Percentiles rank a stretch among this genome's conserved stretches.
These are phyloP conservation scores for Salpingus planirostris DNA, from an alignment of 2,888 invertebrate species.

Conservation along the genomic window DNA sequence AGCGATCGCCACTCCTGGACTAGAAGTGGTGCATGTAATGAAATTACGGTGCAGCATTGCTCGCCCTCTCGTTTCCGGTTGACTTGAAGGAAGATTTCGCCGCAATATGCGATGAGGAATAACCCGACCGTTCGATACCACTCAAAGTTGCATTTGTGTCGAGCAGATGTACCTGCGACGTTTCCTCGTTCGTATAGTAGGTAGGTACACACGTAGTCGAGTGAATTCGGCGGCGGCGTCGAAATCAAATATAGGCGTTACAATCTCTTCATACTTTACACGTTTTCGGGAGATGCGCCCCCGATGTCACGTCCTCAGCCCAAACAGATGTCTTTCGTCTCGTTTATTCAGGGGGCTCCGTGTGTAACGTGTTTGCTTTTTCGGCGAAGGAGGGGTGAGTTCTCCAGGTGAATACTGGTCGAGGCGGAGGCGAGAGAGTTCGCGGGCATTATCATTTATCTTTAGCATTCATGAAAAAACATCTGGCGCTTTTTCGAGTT, in stretches of 20 bases:
- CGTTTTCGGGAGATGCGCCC: conserved; percentile 4
- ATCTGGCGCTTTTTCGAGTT: conserved; percentile 12
- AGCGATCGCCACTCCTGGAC: too few species aligned
- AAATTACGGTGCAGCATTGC: too few species aligned
- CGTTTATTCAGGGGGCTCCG: conserved; percentile 11
- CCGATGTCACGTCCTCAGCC: conserved; percentile 7
- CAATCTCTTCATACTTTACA: conserved; percentile 8
- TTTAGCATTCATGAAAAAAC: conserved; percentile 15
- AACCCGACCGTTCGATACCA: conserved; percentile 3
- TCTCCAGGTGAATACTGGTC: too few species aligned
- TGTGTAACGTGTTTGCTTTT: conserved; percentile 5
- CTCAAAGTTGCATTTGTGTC: conserved; percentile 7
- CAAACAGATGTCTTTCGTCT: conserved; percentile 11
- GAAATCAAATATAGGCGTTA: conserved; percentile 9
- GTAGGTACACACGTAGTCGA: conserved; percentile 4
- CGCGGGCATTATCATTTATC: conserved; percentile 13
- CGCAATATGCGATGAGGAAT: too few species aligned
- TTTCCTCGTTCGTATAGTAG: too few species aligned
- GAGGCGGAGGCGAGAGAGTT: conserved; percentile 1
- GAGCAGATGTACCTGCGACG: too few species aligned
- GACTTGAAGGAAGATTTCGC: too few species aligned
- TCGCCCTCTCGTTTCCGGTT: too few species aligned
- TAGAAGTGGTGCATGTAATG: too few species aligned
- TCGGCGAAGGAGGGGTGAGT: background rate
- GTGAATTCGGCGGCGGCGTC: conserved; percentile 3